Evolutionary conservation across 2,888 invertebrate genomes (phyloP).

Genomic region (Dryomyza anilis): DNA sequence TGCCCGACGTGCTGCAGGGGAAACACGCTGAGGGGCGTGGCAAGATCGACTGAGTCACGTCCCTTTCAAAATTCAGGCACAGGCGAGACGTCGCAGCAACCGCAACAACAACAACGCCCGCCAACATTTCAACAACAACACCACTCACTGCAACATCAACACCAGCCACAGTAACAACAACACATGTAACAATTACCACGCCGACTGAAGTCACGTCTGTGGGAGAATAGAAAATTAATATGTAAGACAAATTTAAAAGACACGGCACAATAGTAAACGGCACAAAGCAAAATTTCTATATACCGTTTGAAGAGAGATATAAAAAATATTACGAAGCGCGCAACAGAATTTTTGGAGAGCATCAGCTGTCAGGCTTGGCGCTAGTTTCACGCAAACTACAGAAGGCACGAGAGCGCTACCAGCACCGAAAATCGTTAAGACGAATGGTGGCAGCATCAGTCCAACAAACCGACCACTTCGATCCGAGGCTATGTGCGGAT

Average conservation of each 20-base stretch:
- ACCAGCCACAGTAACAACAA: too few relatives aligned
- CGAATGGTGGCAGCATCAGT: background rate
- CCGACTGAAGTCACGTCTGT: too few relatives aligned
- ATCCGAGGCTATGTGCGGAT: background rate
- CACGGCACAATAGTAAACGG: too few relatives aligned
- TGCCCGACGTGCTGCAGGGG: too few relatives aligned
- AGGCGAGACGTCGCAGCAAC: background rate
- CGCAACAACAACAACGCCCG: background rate
- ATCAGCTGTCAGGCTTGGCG: background rate
- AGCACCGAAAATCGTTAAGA: background rate
- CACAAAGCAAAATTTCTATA: too few relatives aligned
- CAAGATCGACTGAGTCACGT: background rate
- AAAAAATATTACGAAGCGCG: background rate
- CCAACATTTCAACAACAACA: too few relatives aligned
- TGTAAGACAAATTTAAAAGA: too few relatives aligned
- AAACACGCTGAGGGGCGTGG: too few relatives aligned
- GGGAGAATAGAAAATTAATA: background rate
- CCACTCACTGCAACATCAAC: too few relatives aligned
- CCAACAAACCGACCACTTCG: background rate
- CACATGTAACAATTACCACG: too few relatives aligned
- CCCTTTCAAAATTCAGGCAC: background rate
- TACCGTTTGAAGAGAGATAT: background rate
- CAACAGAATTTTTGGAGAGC: background rate
- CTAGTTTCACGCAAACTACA: background rate
- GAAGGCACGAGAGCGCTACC: background rate